Base-by-base conservation (phyloP, 92 coral and sea anemone genomes). In the Palythoa grandis region DNA sequence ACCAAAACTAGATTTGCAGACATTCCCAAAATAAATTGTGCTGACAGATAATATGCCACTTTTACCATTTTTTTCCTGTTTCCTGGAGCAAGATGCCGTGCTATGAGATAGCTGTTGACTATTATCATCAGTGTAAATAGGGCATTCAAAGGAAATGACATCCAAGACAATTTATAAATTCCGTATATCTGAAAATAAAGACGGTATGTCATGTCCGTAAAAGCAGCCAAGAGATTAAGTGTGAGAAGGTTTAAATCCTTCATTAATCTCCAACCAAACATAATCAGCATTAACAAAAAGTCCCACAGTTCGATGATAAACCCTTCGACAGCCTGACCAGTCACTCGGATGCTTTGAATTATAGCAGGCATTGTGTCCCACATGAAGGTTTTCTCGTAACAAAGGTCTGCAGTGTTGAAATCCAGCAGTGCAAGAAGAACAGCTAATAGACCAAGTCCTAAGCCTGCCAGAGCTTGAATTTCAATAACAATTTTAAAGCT, bases 391-490 rank as follows among this genome's bases (percentile, higher is more conserved):
- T 8, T 88, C 67, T 86, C 88, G 40, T 86, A 91, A 82, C 96
- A 93, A 13, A 91, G 76, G 58, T 93, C 90, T 25, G 92, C 93
- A 3, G 94, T 91, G 58, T 89, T 93, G 83, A 93, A 91, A 88
- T 93, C 96, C 22, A 93, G 7, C 52, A 93, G 78, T 7, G 82
- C 91, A 7, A 91, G 77, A 6, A 88, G 66, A 8, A 93, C 85
- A 0, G 86, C 92, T 6, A 91, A 66, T 1, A 91, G 48, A 9
- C 91, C 95, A 11, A 89, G 61, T 1, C 57, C 56, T 43, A 86
- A 35, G 3, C 95, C 95, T 12, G 90, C 89, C 12, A 89, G 24
- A 40, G 90, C 87, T 66, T 91, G 94, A 7, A 91, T 88, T 61
- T 67, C 75, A 13, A 91, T 65, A 25, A 83, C 94, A 58, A 35